Evolutionary conservation across 1,140 invertebrate genomes (phyloP).

Genomic region (Hyposmocoma kahamanoa): DNA sequence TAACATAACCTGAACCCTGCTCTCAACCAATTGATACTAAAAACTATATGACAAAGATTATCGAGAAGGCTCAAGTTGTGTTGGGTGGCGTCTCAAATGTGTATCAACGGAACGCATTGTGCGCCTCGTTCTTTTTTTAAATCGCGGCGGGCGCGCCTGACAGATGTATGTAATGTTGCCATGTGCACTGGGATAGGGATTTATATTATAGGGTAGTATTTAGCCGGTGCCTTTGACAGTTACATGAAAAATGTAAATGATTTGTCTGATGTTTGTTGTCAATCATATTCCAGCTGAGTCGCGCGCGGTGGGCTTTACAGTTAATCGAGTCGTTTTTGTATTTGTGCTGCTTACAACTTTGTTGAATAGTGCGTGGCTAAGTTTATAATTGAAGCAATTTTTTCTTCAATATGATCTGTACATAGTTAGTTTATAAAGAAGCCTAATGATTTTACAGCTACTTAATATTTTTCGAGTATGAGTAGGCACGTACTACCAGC

Average conservation of each 20-base stretch:
- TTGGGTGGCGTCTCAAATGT: conserved; percentile 34
- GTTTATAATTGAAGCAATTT: too few relatives aligned
- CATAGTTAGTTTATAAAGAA: too few relatives aligned
- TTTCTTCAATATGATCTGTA: too few relatives aligned
- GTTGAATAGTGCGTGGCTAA: too few relatives aligned
- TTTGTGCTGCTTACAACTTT: too few relatives aligned
- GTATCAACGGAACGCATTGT: conserved; percentile 53
- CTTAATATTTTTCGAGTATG: too few relatives aligned
- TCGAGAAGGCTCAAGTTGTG: neutral
- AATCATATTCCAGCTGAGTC: too few relatives aligned
- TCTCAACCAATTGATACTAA: neutral
- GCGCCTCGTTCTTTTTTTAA: conserved; percentile 46
- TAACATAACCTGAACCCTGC: conserved; percentile 18
- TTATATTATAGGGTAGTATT: conserved; percentile 8
- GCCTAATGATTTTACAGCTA: too few relatives aligned
- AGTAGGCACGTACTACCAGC: too few relatives aligned
- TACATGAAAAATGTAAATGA: conserved; percentile 4
- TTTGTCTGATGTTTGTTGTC: neutral
- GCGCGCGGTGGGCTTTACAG: too few relatives aligned
- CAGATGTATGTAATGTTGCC: conserved; percentile 64
- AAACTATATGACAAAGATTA: neutral
- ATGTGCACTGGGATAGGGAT: conserved; percentile 44
- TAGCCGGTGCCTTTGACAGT: conserved; percentile 5
- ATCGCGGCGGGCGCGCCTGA: conserved; percentile 48
- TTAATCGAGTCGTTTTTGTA: neutral